Conservation (phyloP, 2,113 vertebrate genomes). For the Percopsis transmontana region DNA sequence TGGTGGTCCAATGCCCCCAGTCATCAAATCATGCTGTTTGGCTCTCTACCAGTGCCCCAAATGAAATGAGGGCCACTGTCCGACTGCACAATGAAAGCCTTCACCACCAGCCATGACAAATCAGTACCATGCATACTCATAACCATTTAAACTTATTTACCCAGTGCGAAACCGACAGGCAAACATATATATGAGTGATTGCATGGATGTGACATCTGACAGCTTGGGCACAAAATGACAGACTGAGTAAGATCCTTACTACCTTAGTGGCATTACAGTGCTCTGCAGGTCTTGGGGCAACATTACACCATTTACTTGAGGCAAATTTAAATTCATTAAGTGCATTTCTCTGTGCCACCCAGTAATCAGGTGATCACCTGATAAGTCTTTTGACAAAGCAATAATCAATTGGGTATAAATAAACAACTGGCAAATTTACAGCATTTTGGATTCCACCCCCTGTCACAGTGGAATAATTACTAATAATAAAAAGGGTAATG, state of each 20-base stretch:
- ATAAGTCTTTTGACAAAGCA: too few species aligned
- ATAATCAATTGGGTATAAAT: too few species aligned
- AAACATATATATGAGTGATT: slow-evolving; percentile 33
- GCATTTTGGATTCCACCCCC: too few species aligned
- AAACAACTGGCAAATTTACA: too few species aligned
- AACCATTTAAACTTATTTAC: slow-evolving; percentile 21
- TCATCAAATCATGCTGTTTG: slow-evolving; percentile 18
- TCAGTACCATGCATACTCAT: slow-evolving; percentile 3
- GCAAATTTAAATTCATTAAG: too few species aligned
- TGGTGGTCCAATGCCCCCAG: slow-evolving; percentile 17
- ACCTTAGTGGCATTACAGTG: neutral
- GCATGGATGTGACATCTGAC: slow-evolving; percentile 2
- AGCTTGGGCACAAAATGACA: slow-evolving; percentile 6
- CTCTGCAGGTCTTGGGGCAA: neutral
- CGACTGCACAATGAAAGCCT: slow-evolving; percentile 13
- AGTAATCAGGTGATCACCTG: too few species aligned
- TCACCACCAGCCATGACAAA: slow-evolving; percentile 13
- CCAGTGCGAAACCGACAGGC: slow-evolving; percentile 19
- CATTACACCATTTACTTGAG: neutral
- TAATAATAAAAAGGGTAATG: too few species aligned
- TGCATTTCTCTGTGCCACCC: too few species aligned
- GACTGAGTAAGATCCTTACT: slow-evolving; percentile 1
- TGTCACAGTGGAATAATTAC: too few species aligned
- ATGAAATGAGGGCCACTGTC: slow-evolving; percentile 27
- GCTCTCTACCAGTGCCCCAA: slow-evolving; percentile 28